Conservation (phyloP, 2,113 vertebrate genomes). For the Lampris incognitus region DNA sequence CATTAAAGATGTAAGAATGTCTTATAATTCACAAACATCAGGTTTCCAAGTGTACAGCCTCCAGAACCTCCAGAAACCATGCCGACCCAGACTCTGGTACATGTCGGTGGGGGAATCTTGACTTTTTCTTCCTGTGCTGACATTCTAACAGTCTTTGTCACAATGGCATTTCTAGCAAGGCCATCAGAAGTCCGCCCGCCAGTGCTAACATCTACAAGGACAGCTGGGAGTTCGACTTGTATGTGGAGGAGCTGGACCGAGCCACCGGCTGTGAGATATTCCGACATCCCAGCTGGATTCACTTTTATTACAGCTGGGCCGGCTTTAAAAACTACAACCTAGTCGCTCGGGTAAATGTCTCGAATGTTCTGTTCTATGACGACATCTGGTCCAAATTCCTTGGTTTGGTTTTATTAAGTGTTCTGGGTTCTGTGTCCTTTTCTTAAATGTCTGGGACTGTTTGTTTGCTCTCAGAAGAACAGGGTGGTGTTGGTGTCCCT, state of each 20-base stretch:
- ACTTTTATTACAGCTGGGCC: constrained; percentile 86
- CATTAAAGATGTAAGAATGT: too few relatives aligned
- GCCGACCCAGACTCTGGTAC: too few relatives aligned
- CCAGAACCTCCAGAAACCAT: too few relatives aligned
- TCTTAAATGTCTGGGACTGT: too few relatives aligned
- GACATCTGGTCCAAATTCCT: neutral
- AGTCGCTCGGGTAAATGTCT: constrained; percentile 80
- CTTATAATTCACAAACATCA: too few relatives aligned
- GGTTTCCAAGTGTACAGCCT: too few relatives aligned
- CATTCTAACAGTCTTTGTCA: constrained; percentile 3
- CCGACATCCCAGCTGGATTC: constrained; percentile 78
- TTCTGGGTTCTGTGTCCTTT: too few relatives aligned
- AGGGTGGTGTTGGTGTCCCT: too few relatives aligned
- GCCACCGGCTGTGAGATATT: constrained; percentile 81
- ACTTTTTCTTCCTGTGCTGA: neutral
- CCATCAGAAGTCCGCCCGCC: constrained; percentile 74
- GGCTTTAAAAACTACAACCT: constrained; percentile 85
- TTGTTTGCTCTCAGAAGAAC: too few relatives aligned
- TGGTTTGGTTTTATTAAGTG: too few relatives aligned
- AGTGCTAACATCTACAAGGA: constrained; percentile 81
- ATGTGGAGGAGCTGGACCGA: constrained; percentile 72
- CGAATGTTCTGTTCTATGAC: neutral
- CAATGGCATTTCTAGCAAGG: constrained; percentile 56
- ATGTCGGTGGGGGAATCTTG: too few relatives aligned
- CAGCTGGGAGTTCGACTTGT: constrained; percentile 82